A percentile compares a stretch with the other conserved stretches of the same genome.
phyloP scores from a whole-genome alignment of 2,797 vertebrate species.

The Sebastes miniatus region DNA sequence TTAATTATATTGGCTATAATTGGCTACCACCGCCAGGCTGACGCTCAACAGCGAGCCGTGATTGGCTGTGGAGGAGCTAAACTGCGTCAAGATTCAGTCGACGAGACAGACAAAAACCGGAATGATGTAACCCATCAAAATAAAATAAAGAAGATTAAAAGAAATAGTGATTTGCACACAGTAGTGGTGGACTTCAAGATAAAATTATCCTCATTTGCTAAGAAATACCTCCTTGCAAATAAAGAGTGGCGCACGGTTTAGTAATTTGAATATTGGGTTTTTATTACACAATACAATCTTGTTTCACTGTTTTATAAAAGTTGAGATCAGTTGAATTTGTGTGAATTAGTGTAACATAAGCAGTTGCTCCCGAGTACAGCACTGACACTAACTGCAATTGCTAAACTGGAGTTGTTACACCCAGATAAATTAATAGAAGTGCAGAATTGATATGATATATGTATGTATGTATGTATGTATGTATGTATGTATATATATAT shows the following conservation, averaged over 20 bases:
- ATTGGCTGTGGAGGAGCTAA: constrained; percentile 17
- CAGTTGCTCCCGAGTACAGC: neutral
- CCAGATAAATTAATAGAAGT: neutral
- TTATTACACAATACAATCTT: neutral
- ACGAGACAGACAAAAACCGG: neutral
- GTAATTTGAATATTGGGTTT: neutral
- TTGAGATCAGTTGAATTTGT: neutral
- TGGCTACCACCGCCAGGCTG: neutral
- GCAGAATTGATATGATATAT: neutral
- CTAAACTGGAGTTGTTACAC: neutral
- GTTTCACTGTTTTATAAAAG: too few relatives aligned
- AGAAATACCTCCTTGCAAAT: neutral
- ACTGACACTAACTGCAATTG: neutral
- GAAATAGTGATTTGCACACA: neutral
- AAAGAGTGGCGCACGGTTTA: neutral
- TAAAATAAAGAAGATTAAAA: neutral
- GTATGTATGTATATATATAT: accelerated
- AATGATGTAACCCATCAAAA: neutral
- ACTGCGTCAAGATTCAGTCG: accelerated
- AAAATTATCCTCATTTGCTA: neutral
- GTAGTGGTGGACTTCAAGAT: neutral
- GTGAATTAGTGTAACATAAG: neutral
- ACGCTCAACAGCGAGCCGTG: neutral
- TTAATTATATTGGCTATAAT: neutral
- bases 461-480: too few relatives aligned